A percentile compares a stretch with the other conserved stretches of the same genome.
Evolutionary conservation across 2,797 vertebrate genomes (phyloP).

Genomic region (Chlorospingus semifuscus): DNA sequence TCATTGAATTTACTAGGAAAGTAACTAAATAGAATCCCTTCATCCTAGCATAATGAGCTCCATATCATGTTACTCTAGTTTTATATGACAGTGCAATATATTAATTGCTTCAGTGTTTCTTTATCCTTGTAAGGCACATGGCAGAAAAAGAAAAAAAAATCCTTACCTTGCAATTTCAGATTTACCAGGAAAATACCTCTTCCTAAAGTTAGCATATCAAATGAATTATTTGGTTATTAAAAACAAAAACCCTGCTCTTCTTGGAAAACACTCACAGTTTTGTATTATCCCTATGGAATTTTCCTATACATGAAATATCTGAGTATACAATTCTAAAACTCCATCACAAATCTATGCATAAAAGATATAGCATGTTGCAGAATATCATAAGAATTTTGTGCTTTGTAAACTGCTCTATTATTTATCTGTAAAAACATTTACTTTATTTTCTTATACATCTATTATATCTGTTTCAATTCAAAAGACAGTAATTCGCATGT

Average conservation of each 20-base stretch:
- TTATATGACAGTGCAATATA: background rate
- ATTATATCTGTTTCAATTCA: background rate
- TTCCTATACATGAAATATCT: background rate
- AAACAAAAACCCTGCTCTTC: background rate
- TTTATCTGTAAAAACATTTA: background rate
- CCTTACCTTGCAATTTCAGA: background rate
- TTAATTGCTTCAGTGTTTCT: background rate
- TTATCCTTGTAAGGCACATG: background rate
- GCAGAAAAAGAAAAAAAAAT: background rate
- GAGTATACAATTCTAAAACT: background rate
- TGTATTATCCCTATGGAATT: background rate
- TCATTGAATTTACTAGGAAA: background rate
- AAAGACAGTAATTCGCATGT: background rate
- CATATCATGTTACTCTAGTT: background rate
- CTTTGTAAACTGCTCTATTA: background rate
- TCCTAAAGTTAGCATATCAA: background rate
- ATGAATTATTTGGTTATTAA: rapidly evolving
- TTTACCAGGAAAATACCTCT: background rate
- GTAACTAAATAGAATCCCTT: background rate
- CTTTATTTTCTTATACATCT: background rate
- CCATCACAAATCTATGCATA: background rate
- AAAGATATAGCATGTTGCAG: background rate
- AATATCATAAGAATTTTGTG: background rate
- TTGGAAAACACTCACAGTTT: background rate
- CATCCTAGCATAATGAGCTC: background rate